A percentile compares a stretch with the other conserved stretches of the same genome.
Evolutionary conservation across 1,140 invertebrate species (phyloP).

Genomic region (Nephila pilipes): DNA sequence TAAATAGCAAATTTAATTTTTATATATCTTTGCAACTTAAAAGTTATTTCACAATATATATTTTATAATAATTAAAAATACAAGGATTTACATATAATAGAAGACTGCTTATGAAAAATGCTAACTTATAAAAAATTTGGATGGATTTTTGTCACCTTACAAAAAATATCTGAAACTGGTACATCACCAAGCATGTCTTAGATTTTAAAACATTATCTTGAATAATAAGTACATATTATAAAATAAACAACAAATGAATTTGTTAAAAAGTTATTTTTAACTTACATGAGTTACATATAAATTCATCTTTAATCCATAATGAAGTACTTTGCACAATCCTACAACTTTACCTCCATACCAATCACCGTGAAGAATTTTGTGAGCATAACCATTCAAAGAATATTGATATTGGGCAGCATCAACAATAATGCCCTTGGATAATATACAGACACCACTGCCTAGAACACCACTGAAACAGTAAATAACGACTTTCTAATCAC

Average conservation of each 20-base stretch:
- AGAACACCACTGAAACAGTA: conserved; percentile 89
- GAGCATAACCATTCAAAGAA: conserved; percentile 97
- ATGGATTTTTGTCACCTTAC: too few species aligned
- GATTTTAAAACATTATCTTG: not conserved
- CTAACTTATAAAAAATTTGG: too few species aligned
- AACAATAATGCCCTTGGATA: conserved; percentile 92
- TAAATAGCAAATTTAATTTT: too few species aligned
- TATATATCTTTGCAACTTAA: too few species aligned
- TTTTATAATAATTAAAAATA: too few species aligned
- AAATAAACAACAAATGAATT: too few species aligned
- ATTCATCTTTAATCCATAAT: conserved; percentile 87
- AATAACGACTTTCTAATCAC: not conserved
- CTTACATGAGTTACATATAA: conserved; percentile 96
- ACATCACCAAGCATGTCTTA: too few species aligned
- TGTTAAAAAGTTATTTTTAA: conserved; percentile 12
- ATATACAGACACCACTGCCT: conserved; percentile 95
- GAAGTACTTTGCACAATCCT: conserved; percentile 90
- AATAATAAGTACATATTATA: not conserved
- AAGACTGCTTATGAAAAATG: too few species aligned
- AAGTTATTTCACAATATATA: too few species aligned
- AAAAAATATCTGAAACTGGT: too few species aligned
- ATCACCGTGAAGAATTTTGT: conserved; percentile 97
- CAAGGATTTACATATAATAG: too few species aligned
- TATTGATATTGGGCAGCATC: conserved; percentile 95
- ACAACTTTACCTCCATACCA: conserved; percentile 98